Base-by-base conservation (phyloP, 1,140 invertebrate species). In the Diprion similis region DNA sequence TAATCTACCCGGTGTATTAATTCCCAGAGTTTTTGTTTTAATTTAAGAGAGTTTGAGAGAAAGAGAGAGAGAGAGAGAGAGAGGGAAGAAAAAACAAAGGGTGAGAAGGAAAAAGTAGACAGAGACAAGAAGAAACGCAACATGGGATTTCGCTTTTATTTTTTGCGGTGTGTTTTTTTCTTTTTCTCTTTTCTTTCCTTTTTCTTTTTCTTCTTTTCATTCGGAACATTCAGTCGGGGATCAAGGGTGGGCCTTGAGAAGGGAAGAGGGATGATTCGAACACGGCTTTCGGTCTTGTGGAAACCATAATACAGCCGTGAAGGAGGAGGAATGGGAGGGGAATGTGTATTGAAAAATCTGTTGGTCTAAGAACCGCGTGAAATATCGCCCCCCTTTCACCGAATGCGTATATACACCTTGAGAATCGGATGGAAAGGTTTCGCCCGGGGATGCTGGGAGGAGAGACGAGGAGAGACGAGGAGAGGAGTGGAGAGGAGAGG, bases 211-310 rank as follows among this genome's bases (percentile, higher is more conserved):
- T 47, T 69, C 48, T 71, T 71, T 71, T 51, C 59, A 47, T 51
- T 10, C 45, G 15, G 24, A 15, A 15, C 17, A 19, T 37, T 24
- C 19, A 59, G 19, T n/a, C 19, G 79, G 79, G 77, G 79, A 71
- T 71, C 73, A 77, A 19, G 37, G 66, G 66, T 37, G 24, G 37
- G 66, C 11, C 8, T 68, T 11, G 19, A 68, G 19, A 68, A 68
- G 18, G 15, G 15, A 7, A 68, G 37, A 68, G 66, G 37, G 37
- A 68, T 45, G 66, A 59, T 59, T 59, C 79, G 79, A 77, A 80
- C 77, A 77, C 79, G 77, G 74, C 76, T 80, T 80, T 78, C 77
- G 79, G 79, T 76, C 68, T 59, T 72, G 71, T 73, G 75, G 79
- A 78, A 78, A 76, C 66, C 77, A 13, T 9, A 8, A 59, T 59